Evolutionary conservation across 1,140 invertebrate genomes (phyloP), one percentile per base, ranked within the genome.

Genomic region (Hestina assimilis): DNA sequence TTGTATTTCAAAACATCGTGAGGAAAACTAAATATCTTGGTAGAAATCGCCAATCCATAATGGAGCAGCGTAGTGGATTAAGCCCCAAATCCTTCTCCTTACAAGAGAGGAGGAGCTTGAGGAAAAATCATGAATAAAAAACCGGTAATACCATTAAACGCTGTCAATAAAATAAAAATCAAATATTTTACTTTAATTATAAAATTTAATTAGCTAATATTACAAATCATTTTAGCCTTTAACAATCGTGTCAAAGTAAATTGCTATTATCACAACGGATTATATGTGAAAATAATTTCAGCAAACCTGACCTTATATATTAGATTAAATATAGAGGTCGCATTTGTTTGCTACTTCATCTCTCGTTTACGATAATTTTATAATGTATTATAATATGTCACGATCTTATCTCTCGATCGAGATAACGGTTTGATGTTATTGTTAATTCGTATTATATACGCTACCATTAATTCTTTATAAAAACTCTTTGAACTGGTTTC

Each of bases 211-310:
- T 26, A 26, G 7, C 42, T 26, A 23, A 12, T 26, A 45, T 4
- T 20, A 6, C 19, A 38, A 17, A 38, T 19, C 1, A n/a, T 19
- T 38, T 9, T 14, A 38, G 14, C 15, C 33, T 38, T 19, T 14
- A 17, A 14, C 8, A 19, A 38, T 19, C 33, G 33, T 38, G 33
- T 8, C 9, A 38, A 4, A 33, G 12, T n/a, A 4, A 9, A 9
- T 38, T 3, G 7, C 33, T 38, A 38, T 17, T 7, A 38, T 14
- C 14, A 33, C 19, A 35, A 33, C 33, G 14, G 21, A 48, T 48
- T 47, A 42, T 28, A n/a, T 31, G 29, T 48, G 45, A 48, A 48
- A 48, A 48, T 48, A 33, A 33, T 48, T 48, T 35, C 45, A 48
- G 45, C 45, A 48, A 33, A 48, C 31, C 12, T 35, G 45, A 48